A percentile compares a stretch with the other conserved stretches of the same genome.
These are phyloP conservation scores for Chrysopilus asiliformis DNA, from an alignment of 2,888 invertebrate genomes.

Conservation along the genomic window DNA sequence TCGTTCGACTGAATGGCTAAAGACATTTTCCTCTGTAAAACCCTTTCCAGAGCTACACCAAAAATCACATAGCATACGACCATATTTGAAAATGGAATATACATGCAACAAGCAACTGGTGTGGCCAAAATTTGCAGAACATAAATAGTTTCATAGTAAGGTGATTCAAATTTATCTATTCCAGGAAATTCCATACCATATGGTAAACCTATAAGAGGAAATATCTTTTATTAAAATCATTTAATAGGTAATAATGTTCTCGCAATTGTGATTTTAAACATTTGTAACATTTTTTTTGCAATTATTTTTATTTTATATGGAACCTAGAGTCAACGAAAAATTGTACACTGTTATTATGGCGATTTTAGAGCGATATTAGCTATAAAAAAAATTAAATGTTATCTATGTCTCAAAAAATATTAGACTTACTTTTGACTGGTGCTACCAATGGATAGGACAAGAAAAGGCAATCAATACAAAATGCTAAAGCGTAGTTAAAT, in stretches of 20 bases:
- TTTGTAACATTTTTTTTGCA: no score
- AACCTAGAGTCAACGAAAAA: no score
- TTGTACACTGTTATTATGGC: no score
- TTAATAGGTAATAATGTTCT: neutral
- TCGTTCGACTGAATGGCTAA: neutral
- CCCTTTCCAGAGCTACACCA: neutral
- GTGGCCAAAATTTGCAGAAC: neutral
- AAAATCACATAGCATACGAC: slow-evolving; percentile 3
- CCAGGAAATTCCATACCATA: neutral
- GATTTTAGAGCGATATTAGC: neutral
- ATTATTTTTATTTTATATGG: no score
- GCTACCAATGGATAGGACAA: slow-evolving; percentile 1
- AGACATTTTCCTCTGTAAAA: neutral
- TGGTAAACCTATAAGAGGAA: neutral
- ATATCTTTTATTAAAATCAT: neutral
- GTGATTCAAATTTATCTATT: neutral
- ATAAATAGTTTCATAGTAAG: slow-evolving; percentile 3
- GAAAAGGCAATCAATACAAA: neutral
- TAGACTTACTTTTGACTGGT: neutral
- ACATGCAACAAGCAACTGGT: slow-evolving; percentile 4
- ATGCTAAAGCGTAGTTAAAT: neutral
- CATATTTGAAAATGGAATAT: slow-evolving; percentile 2
- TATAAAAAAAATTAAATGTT: neutral
- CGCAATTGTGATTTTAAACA: no score
- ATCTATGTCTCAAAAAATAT: no score